phyloP scores from a whole-genome alignment of 2,113 vertebrate genomes.

The Aleadryas rufinucha region DNA sequence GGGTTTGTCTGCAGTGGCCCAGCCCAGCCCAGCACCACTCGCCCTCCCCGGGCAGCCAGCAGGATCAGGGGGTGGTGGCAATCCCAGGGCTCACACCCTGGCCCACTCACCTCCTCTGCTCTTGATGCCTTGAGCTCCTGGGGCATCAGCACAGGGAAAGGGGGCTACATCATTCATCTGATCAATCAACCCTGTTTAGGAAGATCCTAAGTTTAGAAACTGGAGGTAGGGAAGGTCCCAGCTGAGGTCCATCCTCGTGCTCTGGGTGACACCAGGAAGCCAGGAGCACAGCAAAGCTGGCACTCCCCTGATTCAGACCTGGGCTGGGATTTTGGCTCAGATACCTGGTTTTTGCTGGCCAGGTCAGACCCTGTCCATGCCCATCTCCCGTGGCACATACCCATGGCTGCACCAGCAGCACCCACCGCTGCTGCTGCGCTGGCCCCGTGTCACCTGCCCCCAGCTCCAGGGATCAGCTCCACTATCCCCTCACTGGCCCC shows the following conservation, averaged over 20 bases:
- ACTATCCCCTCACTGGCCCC: fast-evolving
- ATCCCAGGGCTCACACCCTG: not conserved
- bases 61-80: not conserved
- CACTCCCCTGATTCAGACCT: not conserved
- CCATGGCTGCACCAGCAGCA: fast-evolving
- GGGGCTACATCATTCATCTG: not conserved
- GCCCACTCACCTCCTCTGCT: not conserved
- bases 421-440: fast-evolving
- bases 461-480: not conserved
- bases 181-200: not conserved
- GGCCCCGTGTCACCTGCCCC: fast-evolving
- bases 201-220: not conserved
- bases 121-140: not conserved
- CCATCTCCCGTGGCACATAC: not conserved
- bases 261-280: not conserved
- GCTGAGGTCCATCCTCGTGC: not conserved
- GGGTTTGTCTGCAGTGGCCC: not conserved
- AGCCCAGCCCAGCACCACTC: not conserved
- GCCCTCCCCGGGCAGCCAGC: fast-evolving
- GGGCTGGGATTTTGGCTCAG: not conserved
- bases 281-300: not conserved
- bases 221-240: not conserved
- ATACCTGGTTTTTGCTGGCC: not conserved
- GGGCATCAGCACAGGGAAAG: not conserved
- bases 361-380: not conserved